Conservation (phyloP, 2,888 invertebrate species). For the Drosophila austrosaltans region DNA sequence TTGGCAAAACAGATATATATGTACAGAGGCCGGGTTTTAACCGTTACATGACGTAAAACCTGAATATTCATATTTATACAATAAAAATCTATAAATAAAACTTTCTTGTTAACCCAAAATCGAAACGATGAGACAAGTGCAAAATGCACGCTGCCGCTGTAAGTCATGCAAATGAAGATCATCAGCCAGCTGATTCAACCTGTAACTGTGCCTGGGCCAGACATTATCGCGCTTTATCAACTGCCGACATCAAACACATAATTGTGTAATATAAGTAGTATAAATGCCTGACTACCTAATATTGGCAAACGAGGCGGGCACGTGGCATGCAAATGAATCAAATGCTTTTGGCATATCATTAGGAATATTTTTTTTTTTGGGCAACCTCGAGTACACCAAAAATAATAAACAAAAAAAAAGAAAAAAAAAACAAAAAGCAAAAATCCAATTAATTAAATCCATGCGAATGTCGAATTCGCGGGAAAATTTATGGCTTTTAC, state of each 20-base stretch:
- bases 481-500: slow-evolving; percentile 63
- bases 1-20: slow-evolving; percentile 32
- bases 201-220: slow-evolving; percentile 21
- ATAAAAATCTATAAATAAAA: neutral
- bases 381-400: slow-evolving; percentile 31
- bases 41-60: slow-evolving; percentile 63
- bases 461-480: slow-evolving; percentile 52
- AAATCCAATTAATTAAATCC: slow-evolving; percentile 59
- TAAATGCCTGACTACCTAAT: neutral
- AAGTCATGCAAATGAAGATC: slow-evolving; percentile 6
- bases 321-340: slow-evolving; percentile 66
- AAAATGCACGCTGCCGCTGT: neutral
- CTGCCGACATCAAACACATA: slow-evolving; percentile 52
- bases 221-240: slow-evolving; percentile 49
- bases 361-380: slow-evolving; percentile 51
- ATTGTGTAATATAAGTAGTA: slow-evolving; percentile 45
- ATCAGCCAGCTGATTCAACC: neutral
- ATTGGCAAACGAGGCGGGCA: slow-evolving; percentile 46
- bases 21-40: slow-evolving; percentile 40
- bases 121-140: slow-evolving; percentile 5
- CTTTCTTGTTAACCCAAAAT: slow-evolving; percentile 18
- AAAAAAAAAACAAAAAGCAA: slow-evolving; percentile 13
- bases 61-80: neutral
- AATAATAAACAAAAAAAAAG: slow-evolving; percentile 2
- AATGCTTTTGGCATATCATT: slow-evolving; percentile 58